Evolutionary conservation across 2,797 vertebrate genomes (phyloP).

Genomic region (Pseudocheirus occidentalis): DNA sequence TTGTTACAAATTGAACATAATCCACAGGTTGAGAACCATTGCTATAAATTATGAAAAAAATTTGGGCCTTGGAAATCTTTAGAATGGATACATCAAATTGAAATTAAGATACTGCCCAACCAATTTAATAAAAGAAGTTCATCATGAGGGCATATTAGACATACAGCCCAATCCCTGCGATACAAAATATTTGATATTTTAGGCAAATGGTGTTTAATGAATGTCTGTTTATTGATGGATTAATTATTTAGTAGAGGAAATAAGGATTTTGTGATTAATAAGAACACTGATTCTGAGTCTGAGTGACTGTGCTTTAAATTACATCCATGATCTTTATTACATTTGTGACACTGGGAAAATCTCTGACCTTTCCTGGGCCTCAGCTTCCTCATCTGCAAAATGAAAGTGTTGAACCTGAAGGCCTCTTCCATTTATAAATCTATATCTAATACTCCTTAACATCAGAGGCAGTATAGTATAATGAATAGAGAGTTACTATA

Average conservation of each 20-base stretch:
- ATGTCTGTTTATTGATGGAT: not conserved
- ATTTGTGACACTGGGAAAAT: not conserved
- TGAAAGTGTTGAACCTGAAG: not conserved
- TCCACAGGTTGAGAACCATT: too few species aligned
- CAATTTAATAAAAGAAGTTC: slow-evolving; percentile 37
- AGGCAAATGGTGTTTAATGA: not conserved
- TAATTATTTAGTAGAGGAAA: slow-evolving; percentile 18
- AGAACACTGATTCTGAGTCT: not conserved
- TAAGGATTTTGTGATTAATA: slow-evolving; percentile 64
- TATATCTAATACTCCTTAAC: not conserved
- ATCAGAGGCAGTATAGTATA: not conserved
- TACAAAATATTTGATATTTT: slow-evolving; percentile 9
- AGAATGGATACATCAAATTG: slow-evolving; percentile 45
- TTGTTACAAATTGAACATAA: too few species aligned
- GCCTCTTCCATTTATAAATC: not conserved
- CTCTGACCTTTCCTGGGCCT: not conserved
- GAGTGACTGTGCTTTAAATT: not conserved
- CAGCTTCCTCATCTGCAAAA: not conserved
- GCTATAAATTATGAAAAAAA: slow-evolving; percentile 50
- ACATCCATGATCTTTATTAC: not conserved
- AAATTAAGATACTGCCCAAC: slow-evolving; percentile 23
- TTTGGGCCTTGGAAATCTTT: slow-evolving; percentile 50
- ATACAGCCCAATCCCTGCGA: not conserved
- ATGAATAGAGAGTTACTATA: slow-evolving; percentile 14
- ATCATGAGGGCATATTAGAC: not conserved